These are phyloP conservation scores for Heterodera filipjevi DNA, from an alignment of 2,888 invertebrate genomes.

Conservation along the genomic window DNA sequence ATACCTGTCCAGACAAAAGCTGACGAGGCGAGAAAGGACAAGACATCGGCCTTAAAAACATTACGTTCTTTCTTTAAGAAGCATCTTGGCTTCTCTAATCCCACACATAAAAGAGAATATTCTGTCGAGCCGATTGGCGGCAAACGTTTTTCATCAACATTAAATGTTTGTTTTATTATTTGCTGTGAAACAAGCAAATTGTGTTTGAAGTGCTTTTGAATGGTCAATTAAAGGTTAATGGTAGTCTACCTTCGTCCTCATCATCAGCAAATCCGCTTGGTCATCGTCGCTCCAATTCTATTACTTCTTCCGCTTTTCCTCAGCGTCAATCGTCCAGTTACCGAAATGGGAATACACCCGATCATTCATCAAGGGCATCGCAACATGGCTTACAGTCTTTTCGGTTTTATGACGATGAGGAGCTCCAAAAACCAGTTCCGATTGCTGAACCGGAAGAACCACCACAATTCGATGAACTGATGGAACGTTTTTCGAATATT, in stretches of 20 bases:
- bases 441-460: background rate
- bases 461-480: background rate
- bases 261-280: background rate
- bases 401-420: background rate
- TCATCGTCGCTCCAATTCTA: constrained; percentile 13
- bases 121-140: constrained; percentile 16
- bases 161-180: constrained; percentile 15
- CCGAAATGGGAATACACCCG: background rate
- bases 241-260: constrained; percentile 1
- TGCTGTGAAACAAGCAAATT: constrained; percentile 5
- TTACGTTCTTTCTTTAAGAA: constrained; percentile 37
- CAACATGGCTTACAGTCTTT: background rate
- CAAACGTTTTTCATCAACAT: constrained; percentile 30
- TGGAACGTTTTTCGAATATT: constrained; percentile 9
- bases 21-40: constrained; percentile 28
- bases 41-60: constrained; percentile 36
- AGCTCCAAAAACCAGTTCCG: background rate
- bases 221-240: constrained; percentile 16
- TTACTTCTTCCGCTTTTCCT: background rate
- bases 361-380: background rate
- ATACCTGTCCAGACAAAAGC: constrained; percentile 3
- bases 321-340: background rate
- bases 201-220: background rate
- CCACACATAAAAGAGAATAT: constrained; percentile 22
- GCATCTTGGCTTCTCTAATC: constrained; percentile 27